Percentiles rank a stretch among this genome's conserved stretches.
Evolutionary conservation across 2,113 vertebrate genomes (phyloP).

Genomic region (Capricornis sumatraensis): DNA sequence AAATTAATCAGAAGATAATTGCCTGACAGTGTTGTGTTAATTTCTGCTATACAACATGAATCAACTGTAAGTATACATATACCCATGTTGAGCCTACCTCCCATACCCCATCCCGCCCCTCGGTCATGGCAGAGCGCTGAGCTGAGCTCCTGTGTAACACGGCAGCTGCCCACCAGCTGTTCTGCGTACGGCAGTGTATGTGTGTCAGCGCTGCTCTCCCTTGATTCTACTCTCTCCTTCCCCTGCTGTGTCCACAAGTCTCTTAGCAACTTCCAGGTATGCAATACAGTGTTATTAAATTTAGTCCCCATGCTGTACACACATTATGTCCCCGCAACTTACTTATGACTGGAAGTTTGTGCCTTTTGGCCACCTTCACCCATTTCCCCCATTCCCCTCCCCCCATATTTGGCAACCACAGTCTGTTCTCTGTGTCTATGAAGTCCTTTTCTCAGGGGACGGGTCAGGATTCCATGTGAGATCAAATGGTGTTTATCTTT

Average conservation of each 20-base stretch:
- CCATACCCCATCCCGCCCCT: rapidly evolving
- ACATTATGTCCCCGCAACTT: neutral
- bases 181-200: neutral
- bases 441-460: neutral
- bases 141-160: neutral
- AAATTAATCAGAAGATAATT: neutral
- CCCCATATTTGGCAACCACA: neutral
- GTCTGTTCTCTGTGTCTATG: neutral
- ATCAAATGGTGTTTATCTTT: neutral
- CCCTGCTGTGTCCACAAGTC: neutral
- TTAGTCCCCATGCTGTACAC: neutral
- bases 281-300: neutral
- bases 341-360: neutral
- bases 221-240: neutral
- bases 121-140: neutral
- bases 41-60: neutral
- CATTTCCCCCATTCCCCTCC: neutral
- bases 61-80: neutral
- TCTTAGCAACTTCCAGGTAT: neutral
- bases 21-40: neutral
- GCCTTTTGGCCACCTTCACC: neutral
- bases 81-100: neutral
- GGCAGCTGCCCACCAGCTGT: neutral
- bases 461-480: neutral
- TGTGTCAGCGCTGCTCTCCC: neutral